phyloP scores from a whole-genome alignment of 23 tunicate species.

The Halocynthia aurantium region DNA sequence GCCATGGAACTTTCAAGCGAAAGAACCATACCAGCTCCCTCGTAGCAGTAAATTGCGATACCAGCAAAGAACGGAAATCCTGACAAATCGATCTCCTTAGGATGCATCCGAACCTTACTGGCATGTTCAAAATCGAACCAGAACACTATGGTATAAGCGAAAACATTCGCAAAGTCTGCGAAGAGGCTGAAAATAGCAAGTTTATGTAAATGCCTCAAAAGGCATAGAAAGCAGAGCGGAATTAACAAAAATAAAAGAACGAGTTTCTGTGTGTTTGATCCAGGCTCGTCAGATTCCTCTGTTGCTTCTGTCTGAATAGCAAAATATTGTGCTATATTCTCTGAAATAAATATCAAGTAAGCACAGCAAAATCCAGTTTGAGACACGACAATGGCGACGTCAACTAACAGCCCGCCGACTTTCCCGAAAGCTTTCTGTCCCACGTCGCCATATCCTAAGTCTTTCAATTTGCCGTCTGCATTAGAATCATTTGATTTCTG shows the following conservation, averaged over 20 bases:
- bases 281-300: conserved; percentile 24
- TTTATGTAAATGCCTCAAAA: conserved; percentile 84
- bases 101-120: conserved; percentile 84
- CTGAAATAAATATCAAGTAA: conserved; percentile 88
- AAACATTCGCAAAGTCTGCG: conserved; percentile 95
- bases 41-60: conserved; percentile 97
- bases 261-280: conserved; percentile 32
- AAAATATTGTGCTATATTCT: conserved; percentile 80
- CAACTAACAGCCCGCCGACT: conserved; percentile 69
- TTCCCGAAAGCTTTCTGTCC: conserved; percentile 79
- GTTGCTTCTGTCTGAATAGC: background rate
- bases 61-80: conserved; percentile 98
- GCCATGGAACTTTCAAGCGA: conserved; percentile 91
- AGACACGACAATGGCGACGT: conserved; percentile 79
- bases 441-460: conserved; percentile 91
- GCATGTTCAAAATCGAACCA: conserved; percentile 98
- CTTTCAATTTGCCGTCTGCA: conserved; percentile 6
- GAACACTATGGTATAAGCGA: conserved; percentile 92
- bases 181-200: conserved; percentile 77
- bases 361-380: conserved; percentile 98
- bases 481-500: background rate
- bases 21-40: conserved; percentile 99
- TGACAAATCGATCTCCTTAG: conserved; percentile 82
- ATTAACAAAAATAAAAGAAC: conserved; percentile 41
- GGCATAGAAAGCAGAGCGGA: conserved; percentile 78